Evolutionary conservation across 2,888 invertebrate species (phyloP), one percentile per base, ranked within the genome.

Genomic region (Periphyllus acericola): DNA sequence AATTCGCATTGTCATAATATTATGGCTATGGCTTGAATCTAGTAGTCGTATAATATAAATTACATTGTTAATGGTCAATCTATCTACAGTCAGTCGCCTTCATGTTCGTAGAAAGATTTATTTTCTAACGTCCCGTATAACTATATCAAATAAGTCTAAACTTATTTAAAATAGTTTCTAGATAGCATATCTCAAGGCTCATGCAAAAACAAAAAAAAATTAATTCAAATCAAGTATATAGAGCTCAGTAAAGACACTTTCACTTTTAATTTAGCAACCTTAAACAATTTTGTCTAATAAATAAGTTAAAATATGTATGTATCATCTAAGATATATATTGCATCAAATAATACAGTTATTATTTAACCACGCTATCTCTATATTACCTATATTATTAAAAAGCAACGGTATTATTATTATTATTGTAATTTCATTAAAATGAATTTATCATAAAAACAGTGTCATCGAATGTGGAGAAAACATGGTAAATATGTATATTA

Each of bases 1-100:
- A 83, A 40, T 83, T 66, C 40, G 75, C 75, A 66, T 83, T 76
- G 83, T 83, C 83, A 83, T 75, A n/a, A n/a, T n/a, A n/a, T n/a
- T n/a, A 40, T 21, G 34, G 21, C 0, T 25, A 25, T 40, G 14
- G 75, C 46, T 75, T 75, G 8, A 40, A 14, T 46, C 40, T 14
- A 75, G n/a, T 46, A n/a, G 40, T 46, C n/a, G n/a, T 46, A 46
- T 3, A 68, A 40, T 25, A 71, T 71, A 71, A 52, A 82, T 71
- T 32, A 72, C 71, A 66, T 40, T 34, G 68, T 32, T 66, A 46
- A 78, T 55, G 21, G 40, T 68, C 40, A 68, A 81, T 46, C 66
- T 72, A 71, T n/a, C 9, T 55, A 34, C 29, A 46, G 74, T 83
- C 36, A 74, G 60, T 75, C 40, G 29, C 75, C 36, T 83, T 11